phyloP scores from a whole-genome alignment of 2,888 invertebrate genomes.

The Tenthredo livida region DNA sequence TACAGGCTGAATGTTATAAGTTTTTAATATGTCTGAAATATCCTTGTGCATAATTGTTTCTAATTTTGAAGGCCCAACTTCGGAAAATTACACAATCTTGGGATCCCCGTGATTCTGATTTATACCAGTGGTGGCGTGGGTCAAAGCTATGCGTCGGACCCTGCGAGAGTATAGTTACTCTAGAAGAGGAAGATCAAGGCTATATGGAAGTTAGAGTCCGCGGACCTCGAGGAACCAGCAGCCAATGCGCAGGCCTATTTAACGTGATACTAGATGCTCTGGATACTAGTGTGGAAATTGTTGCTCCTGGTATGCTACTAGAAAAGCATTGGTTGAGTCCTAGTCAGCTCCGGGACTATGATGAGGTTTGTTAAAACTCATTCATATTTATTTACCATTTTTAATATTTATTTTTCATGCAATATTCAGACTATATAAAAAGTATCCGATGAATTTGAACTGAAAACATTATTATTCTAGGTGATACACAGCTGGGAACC shows the following conservation, averaged over 20 bases:
- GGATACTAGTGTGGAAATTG: slow-evolving; percentile 81
- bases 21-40: background rate
- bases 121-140: slow-evolving; percentile 87
- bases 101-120: slow-evolving; percentile 81
- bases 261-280: slow-evolving; percentile 84
- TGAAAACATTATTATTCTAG: slow-evolving; percentile 57
- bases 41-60: slow-evolving; percentile 17
- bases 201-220: slow-evolving; percentile 85
- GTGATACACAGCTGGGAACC: slow-evolving; percentile 75
- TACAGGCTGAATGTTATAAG: background rate
- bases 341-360: slow-evolving; percentile 79
- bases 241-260: slow-evolving; percentile 85
- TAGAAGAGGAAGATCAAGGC: slow-evolving; percentile 80
- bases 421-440: background rate
- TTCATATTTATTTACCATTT: slow-evolving; percentile 6
- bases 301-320: slow-evolving; percentile 85
- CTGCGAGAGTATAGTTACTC: slow-evolving; percentile 85
- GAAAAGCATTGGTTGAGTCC: slow-evolving; percentile 85
- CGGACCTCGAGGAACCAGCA: slow-evolving; percentile 81
- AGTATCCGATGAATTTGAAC: background rate
- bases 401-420: slow-evolving; percentile 5
- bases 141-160: slow-evolving; percentile 85
- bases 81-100: slow-evolving; percentile 80
- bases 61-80: slow-evolving; percentile 80
- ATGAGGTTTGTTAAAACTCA: slow-evolving; percentile 65